Evolutionary conservation across 2,888 invertebrate genomes (phyloP), one percentile per base, ranked within the genome.

Genomic region (Athalia circularis): DNA sequence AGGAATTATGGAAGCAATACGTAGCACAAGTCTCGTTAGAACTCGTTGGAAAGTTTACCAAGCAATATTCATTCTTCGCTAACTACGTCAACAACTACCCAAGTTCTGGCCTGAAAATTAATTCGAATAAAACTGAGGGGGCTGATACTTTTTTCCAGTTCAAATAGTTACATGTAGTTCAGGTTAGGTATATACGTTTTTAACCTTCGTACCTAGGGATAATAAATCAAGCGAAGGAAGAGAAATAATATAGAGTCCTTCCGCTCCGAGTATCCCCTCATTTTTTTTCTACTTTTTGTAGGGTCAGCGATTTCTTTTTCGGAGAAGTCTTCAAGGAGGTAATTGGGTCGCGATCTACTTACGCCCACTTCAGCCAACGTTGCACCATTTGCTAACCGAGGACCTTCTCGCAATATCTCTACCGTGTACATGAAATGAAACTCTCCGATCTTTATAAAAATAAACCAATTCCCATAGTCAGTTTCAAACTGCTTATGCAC

Each of bases 301-400:
- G 72, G 72, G 72, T 72, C 72, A 72, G 72, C 72, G 47, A 72
- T 72, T 72, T 72, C 72, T 57, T 47, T 52, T 47, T 29, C 43
- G 59, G 45, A 72, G 72, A 59, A 72, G 45, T 59, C 57, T 59
- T 72, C 57, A 59, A 29, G 57, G 45, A 72, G 57, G 72, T 72
- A 72, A 72, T 72, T 72, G 57, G 72, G 72, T 59, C 72, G 45
- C 72, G 72, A 72, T 72, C 72, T 72, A 72, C 72, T 72, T 72
- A 72, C 59, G 59, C 59, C 72, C 72, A 47, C 72, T 72, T 72
- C 15, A 59, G 13, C 29, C 29, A 29, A 29, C 13, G 47, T 59
- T 72, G 59, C 45, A 47, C 72, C 72, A 72, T 59, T 72, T 72
- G 59, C 59, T 3, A 72, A 72, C 57, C 9, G 15, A 52, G 59